A percentile compares a stretch with the other conserved stretches of the same genome.
These are phyloP conservation scores for Apamea monoglypha DNA, from an alignment of 2,888 invertebrate genomes.

Conservation along the genomic window DNA sequence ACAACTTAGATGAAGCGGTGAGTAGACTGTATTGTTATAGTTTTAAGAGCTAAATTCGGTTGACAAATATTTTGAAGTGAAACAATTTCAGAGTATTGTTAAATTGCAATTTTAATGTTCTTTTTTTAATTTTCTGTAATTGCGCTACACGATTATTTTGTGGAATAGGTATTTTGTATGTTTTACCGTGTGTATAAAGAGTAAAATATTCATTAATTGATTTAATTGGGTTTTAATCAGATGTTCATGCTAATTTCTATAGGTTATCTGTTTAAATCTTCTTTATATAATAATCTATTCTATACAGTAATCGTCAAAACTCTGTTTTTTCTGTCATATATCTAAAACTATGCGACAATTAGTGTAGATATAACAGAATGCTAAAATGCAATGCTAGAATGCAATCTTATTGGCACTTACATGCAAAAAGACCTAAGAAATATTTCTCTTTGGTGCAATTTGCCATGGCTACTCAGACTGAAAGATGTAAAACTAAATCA, in stretches of 20 bases:
- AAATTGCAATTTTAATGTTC: neutral
- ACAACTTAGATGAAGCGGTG: conserved; percentile 85
- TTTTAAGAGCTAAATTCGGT: neutral
- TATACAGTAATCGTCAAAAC: neutral
- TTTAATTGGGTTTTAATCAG: too few relatives aligned
- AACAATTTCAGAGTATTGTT: neutral
- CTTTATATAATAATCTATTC: neutral
- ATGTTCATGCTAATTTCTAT: neutral
- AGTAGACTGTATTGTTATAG: conserved; percentile 65
- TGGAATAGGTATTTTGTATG: neutral
- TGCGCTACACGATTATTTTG: neutral
- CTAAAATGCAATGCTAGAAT: too few relatives aligned
- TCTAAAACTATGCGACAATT: neutral
- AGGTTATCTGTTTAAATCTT: neutral
- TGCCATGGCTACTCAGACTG: conserved; percentile 8
- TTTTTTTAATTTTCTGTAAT: neutral
- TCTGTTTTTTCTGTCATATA: neutral
- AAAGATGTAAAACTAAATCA: conserved; percentile 13
- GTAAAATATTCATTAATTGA: neutral
- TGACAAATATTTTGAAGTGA: neutral
- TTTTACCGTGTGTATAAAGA: neutral
- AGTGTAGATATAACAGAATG: neutral
- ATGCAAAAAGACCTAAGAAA: neutral
- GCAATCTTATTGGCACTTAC: neutral
- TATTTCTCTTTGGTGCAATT: neutral